Base-by-base conservation (phyloP, 2,113 vertebrate genomes). In the Orthonyx spaldingii region DNA sequence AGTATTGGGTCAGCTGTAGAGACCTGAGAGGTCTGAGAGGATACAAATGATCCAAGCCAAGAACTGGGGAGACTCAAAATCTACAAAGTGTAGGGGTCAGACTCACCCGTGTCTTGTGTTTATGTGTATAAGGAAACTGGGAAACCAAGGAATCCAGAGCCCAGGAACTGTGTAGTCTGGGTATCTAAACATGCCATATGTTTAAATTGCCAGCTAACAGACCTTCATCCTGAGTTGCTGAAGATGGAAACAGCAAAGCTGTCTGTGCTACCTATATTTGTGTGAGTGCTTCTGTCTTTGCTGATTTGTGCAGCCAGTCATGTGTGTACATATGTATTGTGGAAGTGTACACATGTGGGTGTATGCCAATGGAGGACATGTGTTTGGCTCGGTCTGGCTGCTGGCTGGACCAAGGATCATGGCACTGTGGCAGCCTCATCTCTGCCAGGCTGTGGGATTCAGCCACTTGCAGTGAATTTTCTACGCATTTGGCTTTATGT, bases 331-430 rank as follows among this genome's bases (percentile, higher is more conserved):
- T 6, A 2, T 1, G 5, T 32, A 9, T 7, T 23, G 15, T 44
- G 7, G 35, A 78, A 44, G 22, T 14, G 53, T 22, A 21, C 5
- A 3, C 16, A 1, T 5, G 9, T 26, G 2, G 26, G 16, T 37
- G 19, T 9, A 3, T 10, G 11, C 7, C 13, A 26, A 23, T 9
- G 19, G 44, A 39, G 42, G 11, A 18, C 23, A n/a, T 0, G 1
- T 30, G 23, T 39, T 71, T 53, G 49, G 22, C 32, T 75, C 3
- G 1, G 7, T 47, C 44, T 60, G 33, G 3, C 35, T 82, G 22
- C 18, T 63, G 33, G 4, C 10, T 77, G 32, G 28, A 65, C 46
- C 13, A 32, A 27, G 13, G 17, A 46, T 49, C 30, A 11, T 4
- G 7, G 39, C 2, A 1, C 21, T 23, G 15, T 30, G 35, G 19